Evolutionary conservation across 1,140 invertebrate species (phyloP), one percentile per base, ranked within the genome.

Genomic region (Mya arenaria): DNA sequence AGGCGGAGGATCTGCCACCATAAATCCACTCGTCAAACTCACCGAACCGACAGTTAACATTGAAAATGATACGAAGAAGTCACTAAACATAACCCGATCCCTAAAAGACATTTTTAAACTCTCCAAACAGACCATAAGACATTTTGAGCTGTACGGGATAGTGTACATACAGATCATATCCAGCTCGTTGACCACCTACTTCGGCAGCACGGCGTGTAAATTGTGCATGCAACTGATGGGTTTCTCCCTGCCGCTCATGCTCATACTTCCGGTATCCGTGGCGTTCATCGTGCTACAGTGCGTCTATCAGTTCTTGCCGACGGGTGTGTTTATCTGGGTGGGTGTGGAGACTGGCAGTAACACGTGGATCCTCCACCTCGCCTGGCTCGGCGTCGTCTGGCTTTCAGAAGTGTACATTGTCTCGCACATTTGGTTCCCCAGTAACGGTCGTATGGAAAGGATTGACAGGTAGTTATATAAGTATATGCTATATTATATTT

Each of bases 321-420:
- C 82, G 0, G 77, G 84, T 23, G 36, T 80, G 25, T 87, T 84
- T 63, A 58, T 87, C 10, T 90, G 88, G 89, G 68, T 90, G 3
- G 89, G 88, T 41, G 83, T 87, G 4, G 85, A 83, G 55, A 56
- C 44, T 15, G 63, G 56, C 15, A 78, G 75, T 34, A 82, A 82
- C 39, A 58, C 84, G 4, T 66, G 84, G 62, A 28, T 81, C 19
- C 85, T 84, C 30, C 87, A 90, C 69, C 74, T 89, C 23, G 74
- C 85, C 10, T 80, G 98, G 69, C 90, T 90, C 23, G 83, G 78
- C 0, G 68, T 98, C 4, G 98, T 97, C 97, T 93, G 99, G 41
- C 92, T 99, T 4, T 98, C 97, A 0, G 97, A 99, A 92, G 97
- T 97, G 0, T 98, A 98, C 97, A 97, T 99, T n/a, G 97, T 97